Base-by-base conservation (phyloP, 2,888 invertebrate genomes). In the Drosophila melanosoma region DNA sequence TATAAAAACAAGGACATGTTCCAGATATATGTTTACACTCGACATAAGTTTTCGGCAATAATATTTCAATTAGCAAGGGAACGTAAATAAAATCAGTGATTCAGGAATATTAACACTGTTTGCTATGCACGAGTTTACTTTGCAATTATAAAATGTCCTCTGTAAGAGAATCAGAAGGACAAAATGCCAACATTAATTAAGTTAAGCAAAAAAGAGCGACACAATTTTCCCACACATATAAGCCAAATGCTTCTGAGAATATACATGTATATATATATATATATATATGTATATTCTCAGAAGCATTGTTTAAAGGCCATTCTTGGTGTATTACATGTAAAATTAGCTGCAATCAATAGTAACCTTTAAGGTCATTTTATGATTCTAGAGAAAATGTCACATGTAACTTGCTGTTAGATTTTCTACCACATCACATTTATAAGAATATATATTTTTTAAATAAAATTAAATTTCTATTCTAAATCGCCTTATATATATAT, bases 101-200 rank as follows among this genome's bases (percentile, higher is more conserved):
- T 15, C 54, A 11, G 36, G 1, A 54, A 36, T 36, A 54, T 38
- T 26, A 17, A 17, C 6, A 53, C 23, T 6, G 15, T 35, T 5
- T 35, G 15, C 45, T 12, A 11, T 36, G 11, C 23, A 33, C 6
- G 17, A 23, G 23, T n/a, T 29, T 56, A 20, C 15, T 32, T 32
- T 23, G 6, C 15, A 29, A 33, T 4, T 36, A 20, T 10, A 32
- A 32, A 12, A 3, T 53, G 45, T 4, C 36, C 23, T 26, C n/a
- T 15, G 3, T 8, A 6, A 11, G 40, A 23, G 32, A 26, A 48
- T 36, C 8, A n/a, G 12, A 33, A 53, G 23, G 29, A 45, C 69
- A 45, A 38, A 67, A 54, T 20, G 48, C 38, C 23, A 8, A 17
- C 10, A n/a, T 20, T 56, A 68, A 68, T 68, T 49, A 57, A 57